Evolutionary conservation across 2,797 vertebrate genomes (phyloP), one percentile per base, ranked within the genome.

Genomic region (Mormyrops boulengeri): DNA sequence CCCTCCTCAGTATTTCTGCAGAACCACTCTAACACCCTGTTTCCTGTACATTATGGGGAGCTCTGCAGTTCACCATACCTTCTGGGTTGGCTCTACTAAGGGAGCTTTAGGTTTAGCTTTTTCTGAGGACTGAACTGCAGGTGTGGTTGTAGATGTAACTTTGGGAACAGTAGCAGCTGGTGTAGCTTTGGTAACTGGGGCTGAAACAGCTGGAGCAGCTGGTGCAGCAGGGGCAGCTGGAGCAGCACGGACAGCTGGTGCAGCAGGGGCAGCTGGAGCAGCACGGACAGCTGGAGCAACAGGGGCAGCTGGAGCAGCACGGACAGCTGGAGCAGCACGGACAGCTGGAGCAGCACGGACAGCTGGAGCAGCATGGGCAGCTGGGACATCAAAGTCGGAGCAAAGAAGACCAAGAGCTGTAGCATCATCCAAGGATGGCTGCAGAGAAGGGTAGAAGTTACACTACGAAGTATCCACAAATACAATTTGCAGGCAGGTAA

Each of bases 341-440:
- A n/a, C 38, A 4, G 77, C 38, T 1, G 22, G 7, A 4, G 14
- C 0, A 60, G 91, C 11, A 1, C 89, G 89, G 5, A 52, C 38
- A 2, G 92, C 38, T 0, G 84, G 7, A 0, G 6, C 38, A 2
- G 85, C 26, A 4, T 19, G 17, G 2, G 14, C 0, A 60, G 90
- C 12, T 2, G 34, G 49, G 12, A 44, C 14, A 38, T 22, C 88
- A 88, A 97, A 96, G 41, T 95, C 95, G 50, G 91, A 41, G 19
- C 95, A 94, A 82, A 96, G 93, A 89, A 95, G 1, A n/a, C 95
- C 95, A 86, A 96, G 89, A 2, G 96, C 96, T 0, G 92, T 82
- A 4, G 88, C 89, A 0, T 96, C 95, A 90, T 95, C 95, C 90
- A 96, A 90, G 2, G 89, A 30, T 41, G 90, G 90, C 93, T 95